Conservation (phyloP, 2,113 vertebrate genomes). For the Chelonoidis abingdonii region DNA sequence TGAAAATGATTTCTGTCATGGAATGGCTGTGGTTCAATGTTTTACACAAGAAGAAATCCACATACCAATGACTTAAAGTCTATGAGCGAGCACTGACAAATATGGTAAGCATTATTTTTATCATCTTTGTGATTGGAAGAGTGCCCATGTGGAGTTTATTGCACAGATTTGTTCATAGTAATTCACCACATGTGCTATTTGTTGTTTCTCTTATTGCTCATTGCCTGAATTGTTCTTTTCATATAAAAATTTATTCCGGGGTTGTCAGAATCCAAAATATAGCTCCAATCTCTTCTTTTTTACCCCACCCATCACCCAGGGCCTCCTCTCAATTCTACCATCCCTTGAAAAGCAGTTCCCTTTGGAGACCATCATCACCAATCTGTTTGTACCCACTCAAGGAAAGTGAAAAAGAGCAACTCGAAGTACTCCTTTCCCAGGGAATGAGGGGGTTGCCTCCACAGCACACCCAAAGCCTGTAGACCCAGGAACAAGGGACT, state of each 20-base stretch:
- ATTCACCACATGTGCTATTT: background rate
- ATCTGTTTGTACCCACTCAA: background rate
- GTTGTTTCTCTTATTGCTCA: background rate
- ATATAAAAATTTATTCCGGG: background rate
- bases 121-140: conserved; percentile 34
- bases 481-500: background rate
- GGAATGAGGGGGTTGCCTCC: background rate
- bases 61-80: conserved; percentile 22
- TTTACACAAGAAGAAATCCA: conserved; percentile 30
- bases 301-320: background rate
- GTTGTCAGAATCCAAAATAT: background rate
- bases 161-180: conserved; percentile 21
- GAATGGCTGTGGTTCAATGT: conserved; percentile 54
- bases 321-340: background rate
- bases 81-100: conserved; percentile 41
- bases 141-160: conserved; percentile 50
- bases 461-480: background rate
- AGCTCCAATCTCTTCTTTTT: background rate
- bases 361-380: background rate
- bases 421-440: background rate
- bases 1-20: conserved; percentile 19
- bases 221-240: background rate
- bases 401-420: background rate
- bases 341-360: background rate
- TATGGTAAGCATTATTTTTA: conserved; percentile 60